A percentile compares a stretch with the other conserved stretches of the same genome.
Conservation (phyloP, 2,113 vertebrate species). For the Salvelinus sp. region DNA sequence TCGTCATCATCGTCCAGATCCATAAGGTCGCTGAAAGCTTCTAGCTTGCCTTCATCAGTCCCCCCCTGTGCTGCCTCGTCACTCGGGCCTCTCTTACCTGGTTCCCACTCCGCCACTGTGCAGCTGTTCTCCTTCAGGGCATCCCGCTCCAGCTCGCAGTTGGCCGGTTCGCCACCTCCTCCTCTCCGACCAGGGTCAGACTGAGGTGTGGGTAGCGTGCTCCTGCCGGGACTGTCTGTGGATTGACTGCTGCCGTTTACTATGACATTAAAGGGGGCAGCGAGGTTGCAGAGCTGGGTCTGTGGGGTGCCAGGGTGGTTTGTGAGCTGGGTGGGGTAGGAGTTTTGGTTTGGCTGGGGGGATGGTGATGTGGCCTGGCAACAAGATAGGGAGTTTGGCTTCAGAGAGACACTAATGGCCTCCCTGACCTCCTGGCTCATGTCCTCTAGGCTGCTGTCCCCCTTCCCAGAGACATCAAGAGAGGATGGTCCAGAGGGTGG, state of each 20-base stretch:
- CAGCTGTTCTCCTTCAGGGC: conserved; percentile 98
- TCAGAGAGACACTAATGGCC: conserved; percentile 73
- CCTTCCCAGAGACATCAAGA: conserved; percentile 23
- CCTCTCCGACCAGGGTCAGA: conserved; percentile 55
- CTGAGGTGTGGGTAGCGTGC: conserved; percentile 49
- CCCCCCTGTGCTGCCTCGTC: conserved; percentile 74
- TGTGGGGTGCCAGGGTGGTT: conserved; percentile 51
- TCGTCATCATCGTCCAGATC: conserved; percentile 85
- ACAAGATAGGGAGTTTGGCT: conserved; percentile 74
- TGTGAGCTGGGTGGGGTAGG: conserved; percentile 22
- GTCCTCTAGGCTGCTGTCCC: conserved; percentile 52
- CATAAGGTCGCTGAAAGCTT: conserved; percentile 72
- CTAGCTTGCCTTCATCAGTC: conserved; percentile 79
- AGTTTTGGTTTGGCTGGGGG: conserved; percentile 49
- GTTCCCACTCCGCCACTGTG: conserved; percentile 80
- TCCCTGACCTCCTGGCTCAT: conserved; percentile 74
- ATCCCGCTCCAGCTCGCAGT: conserved; percentile 85
- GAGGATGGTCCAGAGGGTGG: conserved; percentile 26
- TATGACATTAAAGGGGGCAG: conserved; percentile 93
- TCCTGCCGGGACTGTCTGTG: conserved; percentile 60
- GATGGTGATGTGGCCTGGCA: conserved; percentile 53
- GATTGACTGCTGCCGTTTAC: conserved; percentile 81
- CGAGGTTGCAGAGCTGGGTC: conserved; percentile 65
- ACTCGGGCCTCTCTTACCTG: conserved; percentile 78
- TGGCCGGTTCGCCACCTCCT: conserved; percentile 48